A percentile compares a stretch with the other conserved stretches of the same genome.
Conservation (phyloP, 2,888 invertebrate genomes). For the Caenorhabditis doughertyi region DNA sequence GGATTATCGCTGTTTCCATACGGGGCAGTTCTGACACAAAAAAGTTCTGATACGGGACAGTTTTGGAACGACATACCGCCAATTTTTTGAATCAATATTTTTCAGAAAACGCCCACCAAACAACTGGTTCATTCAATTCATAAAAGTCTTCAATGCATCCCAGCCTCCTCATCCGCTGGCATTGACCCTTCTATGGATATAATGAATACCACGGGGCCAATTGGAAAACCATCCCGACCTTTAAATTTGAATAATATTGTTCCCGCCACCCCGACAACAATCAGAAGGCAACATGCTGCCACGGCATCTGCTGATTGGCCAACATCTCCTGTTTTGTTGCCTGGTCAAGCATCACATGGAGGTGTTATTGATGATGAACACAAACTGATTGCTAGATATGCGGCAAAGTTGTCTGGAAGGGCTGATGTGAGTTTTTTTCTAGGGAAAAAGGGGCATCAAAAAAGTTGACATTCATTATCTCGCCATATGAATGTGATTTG, state of each 20-base stretch:
- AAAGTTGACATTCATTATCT: too few species aligned
- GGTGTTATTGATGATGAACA: constrained; percentile 81
- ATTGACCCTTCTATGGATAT: constrained; percentile 86
- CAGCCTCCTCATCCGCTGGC: constrained; percentile 85
- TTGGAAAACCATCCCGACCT: constrained; percentile 88
- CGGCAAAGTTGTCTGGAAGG: constrained; percentile 92
- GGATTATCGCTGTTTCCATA: too few species aligned
- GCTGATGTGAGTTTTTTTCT: constrained; percentile 74
- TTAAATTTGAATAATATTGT: constrained; percentile 96
- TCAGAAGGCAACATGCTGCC: constrained; percentile 69
- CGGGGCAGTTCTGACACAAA: too few species aligned
- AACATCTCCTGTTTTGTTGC: constrained; percentile 73
- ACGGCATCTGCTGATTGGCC: constrained; percentile 62
- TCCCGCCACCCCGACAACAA: constrained; percentile 86
- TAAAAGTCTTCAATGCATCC: constrained; percentile 97
- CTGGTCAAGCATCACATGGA: constrained; percentile 79
- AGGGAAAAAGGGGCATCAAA: too few species aligned
- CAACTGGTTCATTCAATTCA: constrained; percentile 94
- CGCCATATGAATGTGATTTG: too few species aligned
- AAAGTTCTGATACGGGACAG: too few species aligned
- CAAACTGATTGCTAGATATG: constrained; percentile 95
- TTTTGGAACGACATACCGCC: too few species aligned
- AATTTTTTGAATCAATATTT: constrained; percentile 60
- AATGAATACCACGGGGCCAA: constrained; percentile 84
- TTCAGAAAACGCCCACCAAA: constrained; percentile 95